Evolutionary conservation across 2,888 invertebrate species (phyloP).

Genomic region (Volucella zonaria): DNA sequence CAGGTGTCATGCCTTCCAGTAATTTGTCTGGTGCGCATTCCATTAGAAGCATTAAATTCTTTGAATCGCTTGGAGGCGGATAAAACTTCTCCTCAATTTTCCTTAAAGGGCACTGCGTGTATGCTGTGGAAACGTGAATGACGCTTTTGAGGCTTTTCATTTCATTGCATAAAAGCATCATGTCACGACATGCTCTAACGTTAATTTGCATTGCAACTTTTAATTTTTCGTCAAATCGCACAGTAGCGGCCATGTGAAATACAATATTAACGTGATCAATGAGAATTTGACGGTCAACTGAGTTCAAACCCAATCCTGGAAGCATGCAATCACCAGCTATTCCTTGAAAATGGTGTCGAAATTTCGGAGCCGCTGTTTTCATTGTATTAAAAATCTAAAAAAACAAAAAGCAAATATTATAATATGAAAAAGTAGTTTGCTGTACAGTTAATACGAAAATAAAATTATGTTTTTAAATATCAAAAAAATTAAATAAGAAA

Average conservation of each 20-base stretch:
- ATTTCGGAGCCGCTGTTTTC: conserved; percentile 84
- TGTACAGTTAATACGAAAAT: no score
- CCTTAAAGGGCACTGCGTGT: conserved; percentile 83
- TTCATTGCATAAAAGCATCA: conserved; percentile 86
- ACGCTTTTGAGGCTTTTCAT: conserved; percentile 84
- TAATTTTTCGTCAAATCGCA: conserved; percentile 89
- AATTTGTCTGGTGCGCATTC: conserved; percentile 84
- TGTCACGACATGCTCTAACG: conserved; percentile 87
- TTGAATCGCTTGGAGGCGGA: conserved; percentile 83
- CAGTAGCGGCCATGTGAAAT: conserved; percentile 85
- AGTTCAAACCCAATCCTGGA: conserved; percentile 83
- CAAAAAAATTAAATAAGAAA: no score
- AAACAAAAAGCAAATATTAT: conserved; percentile 21
- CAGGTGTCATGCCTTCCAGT: conserved; percentile 84
- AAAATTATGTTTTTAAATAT: no score
- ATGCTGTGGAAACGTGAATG: conserved; percentile 86
- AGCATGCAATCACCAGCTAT: conserved; percentile 84
- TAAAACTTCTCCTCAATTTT: conserved; percentile 85
- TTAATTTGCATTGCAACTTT: conserved; percentile 89
- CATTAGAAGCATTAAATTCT: conserved; percentile 83
- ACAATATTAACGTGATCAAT: conserved; percentile 84
- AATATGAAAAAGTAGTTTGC: conserved; percentile 9
- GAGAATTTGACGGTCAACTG: conserved; percentile 82
- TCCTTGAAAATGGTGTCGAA: conserved; percentile 84
- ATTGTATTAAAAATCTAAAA: conserved; percentile 83